These are phyloP conservation scores for Cacatua alba DNA, from an alignment of 2,113 vertebrate species.

Conservation along the genomic window DNA sequence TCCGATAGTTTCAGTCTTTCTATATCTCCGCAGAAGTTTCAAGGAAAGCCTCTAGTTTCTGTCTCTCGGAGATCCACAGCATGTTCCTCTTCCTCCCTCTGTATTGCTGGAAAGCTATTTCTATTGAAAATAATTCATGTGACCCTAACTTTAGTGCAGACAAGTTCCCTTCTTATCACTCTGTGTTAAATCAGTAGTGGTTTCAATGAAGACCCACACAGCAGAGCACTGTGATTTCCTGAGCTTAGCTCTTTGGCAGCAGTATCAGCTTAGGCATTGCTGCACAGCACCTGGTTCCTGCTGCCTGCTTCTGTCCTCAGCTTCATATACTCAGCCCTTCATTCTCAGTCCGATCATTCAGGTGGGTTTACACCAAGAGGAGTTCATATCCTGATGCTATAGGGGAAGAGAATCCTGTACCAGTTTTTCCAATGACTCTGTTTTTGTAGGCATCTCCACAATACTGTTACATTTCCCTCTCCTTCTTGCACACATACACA, in stretches of 20 bases:
- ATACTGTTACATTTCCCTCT: background rate
- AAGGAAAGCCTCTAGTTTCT: background rate
- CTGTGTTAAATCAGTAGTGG: background rate
- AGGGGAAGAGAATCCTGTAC: background rate
- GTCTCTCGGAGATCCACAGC: fast-evolving
- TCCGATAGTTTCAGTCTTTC: background rate
- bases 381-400: background rate
- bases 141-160: background rate
- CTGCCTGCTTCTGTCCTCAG: background rate
- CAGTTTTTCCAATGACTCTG: background rate
- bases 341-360: background rate
- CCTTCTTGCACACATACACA: background rate
- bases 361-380: background rate
- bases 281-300: background rate
- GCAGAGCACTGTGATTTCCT: background rate
- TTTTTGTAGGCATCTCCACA: background rate
- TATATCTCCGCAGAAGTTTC: background rate
- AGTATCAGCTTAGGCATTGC: background rate
- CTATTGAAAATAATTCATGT: background rate
- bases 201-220: background rate
- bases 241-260: background rate
- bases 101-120: background rate
- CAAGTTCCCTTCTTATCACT: background rate
- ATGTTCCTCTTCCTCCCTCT: background rate
- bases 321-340: background rate